These are phyloP conservation scores for Chelidonichthys spinosus DNA, from an alignment of 2,797 vertebrate species.

Conservation along the genomic window DNA sequence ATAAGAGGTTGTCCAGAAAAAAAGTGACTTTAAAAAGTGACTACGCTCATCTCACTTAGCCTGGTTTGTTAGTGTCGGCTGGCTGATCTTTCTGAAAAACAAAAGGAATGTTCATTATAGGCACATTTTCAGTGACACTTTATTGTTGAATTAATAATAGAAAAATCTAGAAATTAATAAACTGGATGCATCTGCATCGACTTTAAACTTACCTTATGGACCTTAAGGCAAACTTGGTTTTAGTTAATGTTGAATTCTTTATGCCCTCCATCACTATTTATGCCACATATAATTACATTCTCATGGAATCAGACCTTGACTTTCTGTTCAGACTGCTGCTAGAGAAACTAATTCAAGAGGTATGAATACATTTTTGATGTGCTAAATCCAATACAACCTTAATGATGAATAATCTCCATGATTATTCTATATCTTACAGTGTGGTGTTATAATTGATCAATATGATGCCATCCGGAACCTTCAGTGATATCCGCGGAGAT, in stretches of 20 bases:
- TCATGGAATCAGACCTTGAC: constrained; percentile 73
- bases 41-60: too few species aligned
- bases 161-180: constrained; percentile 14
- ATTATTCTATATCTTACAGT: constrained; percentile 78
- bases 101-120: constrained; percentile 26
- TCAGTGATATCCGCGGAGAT: constrained; percentile 68
- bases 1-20: too few species aligned
- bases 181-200: constrained; percentile 8
- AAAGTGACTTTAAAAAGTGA: background rate
- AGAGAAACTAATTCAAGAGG: constrained; percentile 72
- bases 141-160: background rate
- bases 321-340: constrained; percentile 48
- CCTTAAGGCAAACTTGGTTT: constrained; percentile 42
- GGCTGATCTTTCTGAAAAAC: constrained; percentile 22
- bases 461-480: constrained; percentile 63
- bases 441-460: constrained; percentile 70
- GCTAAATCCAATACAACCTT: constrained; percentile 74
- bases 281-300: constrained; percentile 50
- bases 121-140: background rate
- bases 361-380: constrained; percentile 80
- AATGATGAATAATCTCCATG: constrained; percentile 81
- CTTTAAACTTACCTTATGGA: constrained; percentile 15
- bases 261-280: constrained; percentile 46
- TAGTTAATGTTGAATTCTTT: constrained; percentile 40
- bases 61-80: too few species aligned